Percentiles rank a stretch among this genome's conserved stretches.
These are phyloP conservation scores for Indicator indicator DNA, from an alignment of 2,113 vertebrate genomes.

Conservation along the genomic window DNA sequence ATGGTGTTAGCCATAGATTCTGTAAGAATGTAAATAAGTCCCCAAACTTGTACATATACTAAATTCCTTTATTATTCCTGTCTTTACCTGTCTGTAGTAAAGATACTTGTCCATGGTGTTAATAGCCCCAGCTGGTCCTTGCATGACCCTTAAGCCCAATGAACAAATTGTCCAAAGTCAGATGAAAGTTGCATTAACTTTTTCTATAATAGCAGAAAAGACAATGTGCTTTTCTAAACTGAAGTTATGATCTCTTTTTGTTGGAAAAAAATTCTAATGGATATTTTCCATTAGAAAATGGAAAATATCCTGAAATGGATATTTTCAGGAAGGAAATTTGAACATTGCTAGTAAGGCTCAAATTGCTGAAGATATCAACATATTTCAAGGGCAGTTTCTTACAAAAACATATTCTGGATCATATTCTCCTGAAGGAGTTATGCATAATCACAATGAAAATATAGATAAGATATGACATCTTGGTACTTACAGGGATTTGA, in stretches of 20 bases:
- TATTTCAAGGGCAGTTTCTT: neutral
- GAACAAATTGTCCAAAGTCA: neutral
- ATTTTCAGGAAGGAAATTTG: neutral
- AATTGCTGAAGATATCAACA: neutral
- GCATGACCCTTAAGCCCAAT: neutral
- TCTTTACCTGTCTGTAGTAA: neutral
- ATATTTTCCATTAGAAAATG: too few relatives aligned
- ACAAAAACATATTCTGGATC: neutral
- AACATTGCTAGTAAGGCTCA: neutral
- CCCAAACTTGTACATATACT: neutral
- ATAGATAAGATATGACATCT: neutral
- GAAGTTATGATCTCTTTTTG: neutral
- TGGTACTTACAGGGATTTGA: slow-evolving; percentile 94
- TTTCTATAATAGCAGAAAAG: neutral
- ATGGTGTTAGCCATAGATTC: neutral
- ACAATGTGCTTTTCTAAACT: neutral
- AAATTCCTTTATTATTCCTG: neutral
- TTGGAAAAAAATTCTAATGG: neutral
- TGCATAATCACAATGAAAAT: neutral
- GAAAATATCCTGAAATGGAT: neutral
- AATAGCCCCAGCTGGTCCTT: neutral
- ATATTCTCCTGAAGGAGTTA: neutral
- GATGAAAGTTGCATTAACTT: neutral
- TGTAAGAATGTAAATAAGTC: neutral
- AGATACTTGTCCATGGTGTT: neutral